Evolutionary conservation across 2,797 vertebrate species (phyloP).

Genomic region (Ammospiza maritima): DNA sequence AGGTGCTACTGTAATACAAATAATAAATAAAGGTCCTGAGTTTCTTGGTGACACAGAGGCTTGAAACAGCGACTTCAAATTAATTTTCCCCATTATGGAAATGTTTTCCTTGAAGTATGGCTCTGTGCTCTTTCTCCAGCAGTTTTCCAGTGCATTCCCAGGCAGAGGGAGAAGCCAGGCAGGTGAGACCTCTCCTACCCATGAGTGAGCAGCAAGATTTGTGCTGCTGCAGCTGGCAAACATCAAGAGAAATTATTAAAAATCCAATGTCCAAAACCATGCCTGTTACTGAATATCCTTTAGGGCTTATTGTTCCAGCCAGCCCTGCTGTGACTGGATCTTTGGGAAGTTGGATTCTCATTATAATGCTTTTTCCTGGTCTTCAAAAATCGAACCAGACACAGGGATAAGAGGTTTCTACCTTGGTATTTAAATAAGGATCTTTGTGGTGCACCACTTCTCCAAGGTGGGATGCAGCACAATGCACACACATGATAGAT

Average conservation of each 20-base stretch:
- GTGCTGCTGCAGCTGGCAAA: neutral
- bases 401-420: neutral
- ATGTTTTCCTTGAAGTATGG: accelerated
- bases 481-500: neutral
- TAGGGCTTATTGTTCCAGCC: neutral
- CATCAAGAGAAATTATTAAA: neutral
- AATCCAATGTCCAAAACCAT: neutral
- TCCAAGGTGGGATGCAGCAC: neutral
- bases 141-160: accelerated
- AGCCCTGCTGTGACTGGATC: neutral
- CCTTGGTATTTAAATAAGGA: neutral
- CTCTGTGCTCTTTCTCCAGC: neutral
- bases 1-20: constrained; percentile 47
- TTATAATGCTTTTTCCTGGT: neutral
- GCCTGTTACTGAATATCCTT: neutral
- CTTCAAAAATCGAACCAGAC: neutral
- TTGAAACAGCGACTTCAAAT: neutral
- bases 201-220: neutral
- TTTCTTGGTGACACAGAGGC: neutral
- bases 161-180: neutral
- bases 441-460: neutral
- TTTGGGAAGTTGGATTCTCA: neutral
- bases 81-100: neutral
- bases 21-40: constrained; percentile 1
- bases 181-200: neutral